These are phyloP conservation scores for Rutpela maculata DNA, from an alignment of 2,888 invertebrate species.

Conservation along the genomic window DNA sequence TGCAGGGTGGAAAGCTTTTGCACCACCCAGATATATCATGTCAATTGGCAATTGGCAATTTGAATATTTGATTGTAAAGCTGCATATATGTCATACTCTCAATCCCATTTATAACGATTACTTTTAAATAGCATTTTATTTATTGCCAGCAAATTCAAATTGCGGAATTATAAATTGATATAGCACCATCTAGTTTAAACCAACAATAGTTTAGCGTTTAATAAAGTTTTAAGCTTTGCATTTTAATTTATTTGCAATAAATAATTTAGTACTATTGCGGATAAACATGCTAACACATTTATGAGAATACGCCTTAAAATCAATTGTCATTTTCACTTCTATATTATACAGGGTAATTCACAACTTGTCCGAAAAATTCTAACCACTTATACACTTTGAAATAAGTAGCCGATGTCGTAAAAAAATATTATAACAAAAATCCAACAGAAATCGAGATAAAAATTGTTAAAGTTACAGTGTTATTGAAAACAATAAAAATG, in stretches of 20 bases:
- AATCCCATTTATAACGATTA: not conserved
- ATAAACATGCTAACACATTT: not conserved
- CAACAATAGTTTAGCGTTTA: not conserved
- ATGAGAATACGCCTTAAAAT: not conserved
- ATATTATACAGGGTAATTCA: no score
- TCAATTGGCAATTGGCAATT: no score
- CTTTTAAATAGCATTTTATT: not conserved
- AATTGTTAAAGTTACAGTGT: no score
- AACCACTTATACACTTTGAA: no score
- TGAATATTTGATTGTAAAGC: not conserved
- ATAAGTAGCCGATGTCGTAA: no score
- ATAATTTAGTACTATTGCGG: not conserved
- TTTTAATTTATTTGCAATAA: not conserved
- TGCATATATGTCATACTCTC: not conserved
- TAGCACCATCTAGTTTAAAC: not conserved
- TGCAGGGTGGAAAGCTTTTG: not conserved
- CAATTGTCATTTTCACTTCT: no score
- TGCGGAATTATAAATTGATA: not conserved
- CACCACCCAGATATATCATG: no score
- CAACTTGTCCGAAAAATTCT: no score
- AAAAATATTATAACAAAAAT: no score
- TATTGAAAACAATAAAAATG: no score
- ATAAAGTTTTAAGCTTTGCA: not conserved
- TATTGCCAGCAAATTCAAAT: not conserved
- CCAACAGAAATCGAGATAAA: no score